Percentiles rank a stretch among this genome's conserved stretches.
Conservation (phyloP, 2,888 invertebrate genomes). For the Cerastis leucographa region DNA sequence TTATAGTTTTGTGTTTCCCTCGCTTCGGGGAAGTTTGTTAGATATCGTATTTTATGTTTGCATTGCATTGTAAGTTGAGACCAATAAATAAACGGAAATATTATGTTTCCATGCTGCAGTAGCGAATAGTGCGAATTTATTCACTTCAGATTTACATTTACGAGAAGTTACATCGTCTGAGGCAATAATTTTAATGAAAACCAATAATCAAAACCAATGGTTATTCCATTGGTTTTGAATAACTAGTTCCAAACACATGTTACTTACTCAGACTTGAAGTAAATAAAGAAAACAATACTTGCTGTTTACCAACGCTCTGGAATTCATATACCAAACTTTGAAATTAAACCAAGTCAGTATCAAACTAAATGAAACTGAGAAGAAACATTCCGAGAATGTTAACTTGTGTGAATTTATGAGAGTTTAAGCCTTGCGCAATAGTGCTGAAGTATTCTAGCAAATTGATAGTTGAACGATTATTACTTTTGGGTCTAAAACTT, state of each 20-base stretch:
- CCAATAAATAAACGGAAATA: conserved; percentile 50
- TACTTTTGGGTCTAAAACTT: conserved; percentile 10
- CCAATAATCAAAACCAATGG: too few species aligned
- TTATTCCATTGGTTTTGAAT: not conserved
- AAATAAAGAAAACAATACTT: conserved; percentile 1
- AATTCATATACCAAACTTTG: conserved; percentile 8
- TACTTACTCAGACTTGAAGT: not conserved
- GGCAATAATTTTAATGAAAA: not conserved
- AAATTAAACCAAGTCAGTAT: conserved; percentile 7
- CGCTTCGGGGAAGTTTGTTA: conserved; percentile 40
- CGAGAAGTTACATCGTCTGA: not conserved
- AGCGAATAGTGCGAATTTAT: conserved; percentile 20
- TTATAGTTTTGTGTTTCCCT: conserved; percentile 67
- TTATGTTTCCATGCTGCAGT: conserved; percentile 19
- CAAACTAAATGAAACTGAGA: conserved; percentile 9
- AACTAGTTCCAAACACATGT: not conserved
- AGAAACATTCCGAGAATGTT: conserved; percentile 20
- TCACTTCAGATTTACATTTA: conserved; percentile 8
- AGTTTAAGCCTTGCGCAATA: conserved; percentile 26
- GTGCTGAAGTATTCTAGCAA: conserved; percentile 30
- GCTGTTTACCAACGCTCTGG: not conserved
- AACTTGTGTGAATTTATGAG: conserved; percentile 32
- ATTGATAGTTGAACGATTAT: conserved; percentile 12
- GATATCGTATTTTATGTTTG: conserved; percentile 48
- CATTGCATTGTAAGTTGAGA: conserved; percentile 45